Base-by-base conservation (phyloP, 2,797 vertebrate species). In the Thripadectes ignobilis region DNA sequence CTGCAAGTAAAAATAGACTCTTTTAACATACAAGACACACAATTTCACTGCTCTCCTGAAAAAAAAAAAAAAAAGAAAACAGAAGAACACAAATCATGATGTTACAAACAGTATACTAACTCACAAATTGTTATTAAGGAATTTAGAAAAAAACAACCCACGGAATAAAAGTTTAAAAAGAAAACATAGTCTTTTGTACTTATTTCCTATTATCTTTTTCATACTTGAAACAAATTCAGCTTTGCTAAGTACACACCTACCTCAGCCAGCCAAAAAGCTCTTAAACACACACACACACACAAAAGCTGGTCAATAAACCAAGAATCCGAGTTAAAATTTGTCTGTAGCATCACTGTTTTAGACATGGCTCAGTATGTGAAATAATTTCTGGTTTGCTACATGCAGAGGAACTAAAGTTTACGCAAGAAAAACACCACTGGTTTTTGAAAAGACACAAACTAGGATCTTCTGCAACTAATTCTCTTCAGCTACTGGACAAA, bases 1-100 rank as follows among this genome's bases (percentile, higher is more conserved):
- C 98, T 98, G 96, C 38, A 96, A 98, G 90, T 27, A 95, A 61
- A 97, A 94, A 55, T 24, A 96, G 17, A 89, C 11, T 61, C 30
- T 76, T 94, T 43, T 68, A 94, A 85, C 48, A 88, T 22, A 26
- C 38, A 78, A 89, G 19, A 46, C 7, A 84, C 0, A 19, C 3
- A 69, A 80, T 59, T 84, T 69, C 74, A 68, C 18, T 38, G 23
- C 14, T 86, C 2, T 41, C 26, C 30, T 19, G 4, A 12, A 51
- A 87, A 36, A 34, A 54, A 46, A 30, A 10, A 1, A 27, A 58
- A 4, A 58, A 58, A 46, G 22, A 23, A 29, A 66, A 36, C 26
- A 82, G 22, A 73, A 85, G 24, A 88, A 48, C 22, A 20, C 6
- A 73, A 75, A 58, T 82, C 14, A 63, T 23, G 17, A 57, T 7